Evolutionary conservation across 2,797 vertebrate species (phyloP).

Genomic region (Girardinus metallicus): DNA sequence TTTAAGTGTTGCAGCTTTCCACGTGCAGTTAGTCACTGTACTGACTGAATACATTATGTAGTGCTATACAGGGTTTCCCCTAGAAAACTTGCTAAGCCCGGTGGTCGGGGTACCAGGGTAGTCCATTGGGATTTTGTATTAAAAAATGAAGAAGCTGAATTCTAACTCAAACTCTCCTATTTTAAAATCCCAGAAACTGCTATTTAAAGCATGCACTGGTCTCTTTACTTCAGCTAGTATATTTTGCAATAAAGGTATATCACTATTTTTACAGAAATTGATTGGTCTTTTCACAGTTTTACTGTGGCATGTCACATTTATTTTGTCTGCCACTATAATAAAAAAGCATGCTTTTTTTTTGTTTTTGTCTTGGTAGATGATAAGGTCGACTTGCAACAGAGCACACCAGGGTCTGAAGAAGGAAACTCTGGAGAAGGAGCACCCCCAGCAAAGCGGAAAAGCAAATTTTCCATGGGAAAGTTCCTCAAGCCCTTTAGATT

Average conservation of each 20-base stretch:
- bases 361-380: conserved; percentile 72
- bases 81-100: too few relatives aligned
- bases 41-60: not conserved
- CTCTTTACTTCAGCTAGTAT: not conserved
- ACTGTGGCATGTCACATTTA: not conserved
- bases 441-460: conserved; percentile 89
- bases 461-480: conserved; percentile 93
- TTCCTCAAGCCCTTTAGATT: conserved; percentile 99
- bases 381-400: conserved; percentile 73
- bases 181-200: not conserved
- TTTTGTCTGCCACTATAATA: not conserved
- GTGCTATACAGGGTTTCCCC: not conserved
- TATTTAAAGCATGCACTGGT: not conserved
- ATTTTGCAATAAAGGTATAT: not conserved
- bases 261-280: not conserved
- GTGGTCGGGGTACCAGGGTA: too few relatives aligned
- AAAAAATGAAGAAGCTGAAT: not conserved
- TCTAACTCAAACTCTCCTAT: not conserved
- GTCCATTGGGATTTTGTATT: too few relatives aligned
- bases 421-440: conserved; percentile 83
- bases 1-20: too few relatives aligned
- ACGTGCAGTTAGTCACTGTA: not conserved
- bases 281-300: not conserved
- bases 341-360: not conserved
- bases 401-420: conserved; percentile 79